phyloP scores from a whole-genome alignment of 1,140 invertebrate genomes.

The Nautilus pompilius region DNA sequence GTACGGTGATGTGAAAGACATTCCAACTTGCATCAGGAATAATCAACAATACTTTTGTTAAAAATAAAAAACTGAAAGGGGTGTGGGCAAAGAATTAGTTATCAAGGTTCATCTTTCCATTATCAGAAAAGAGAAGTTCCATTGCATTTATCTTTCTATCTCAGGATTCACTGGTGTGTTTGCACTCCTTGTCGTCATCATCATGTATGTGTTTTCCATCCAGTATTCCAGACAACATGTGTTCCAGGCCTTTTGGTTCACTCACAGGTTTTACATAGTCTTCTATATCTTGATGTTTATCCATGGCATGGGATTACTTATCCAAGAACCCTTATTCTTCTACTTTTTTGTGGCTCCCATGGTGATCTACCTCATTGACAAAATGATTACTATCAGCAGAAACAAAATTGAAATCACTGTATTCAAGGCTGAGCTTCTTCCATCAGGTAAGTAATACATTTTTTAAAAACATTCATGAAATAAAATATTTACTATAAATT shows the following conservation, averaged over 20 bases:
- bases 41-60: too few species aligned
- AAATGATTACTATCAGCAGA: conserved; percentile 74
- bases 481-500: too few species aligned
- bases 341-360: conserved; percentile 93
- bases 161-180: conserved; percentile 89
- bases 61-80: too few species aligned
- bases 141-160: too few species aligned
- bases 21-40: too few species aligned
- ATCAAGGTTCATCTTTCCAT: too few species aligned
- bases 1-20: too few species aligned
- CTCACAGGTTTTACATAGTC: too few species aligned
- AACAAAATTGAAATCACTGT: conserved; percentile 82
- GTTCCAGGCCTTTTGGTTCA: conserved; percentile 76
- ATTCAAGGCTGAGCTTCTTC: conserved; percentile 91
- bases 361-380: conserved; percentile 84
- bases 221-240: conserved; percentile 84
- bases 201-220: conserved; percentile 96
- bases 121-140: too few species aligned
- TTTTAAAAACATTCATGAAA: not conserved
- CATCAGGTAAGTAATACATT: conserved; percentile 66
- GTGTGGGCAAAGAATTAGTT: too few species aligned
- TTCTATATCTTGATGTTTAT: conserved; percentile 88
- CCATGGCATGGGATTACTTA: conserved; percentile 81
- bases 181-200: conserved; percentile 88
- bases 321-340: conserved; percentile 77